phyloP scores from a whole-genome alignment of 1,140 invertebrate genomes.

The Drosophila mayri region DNA sequence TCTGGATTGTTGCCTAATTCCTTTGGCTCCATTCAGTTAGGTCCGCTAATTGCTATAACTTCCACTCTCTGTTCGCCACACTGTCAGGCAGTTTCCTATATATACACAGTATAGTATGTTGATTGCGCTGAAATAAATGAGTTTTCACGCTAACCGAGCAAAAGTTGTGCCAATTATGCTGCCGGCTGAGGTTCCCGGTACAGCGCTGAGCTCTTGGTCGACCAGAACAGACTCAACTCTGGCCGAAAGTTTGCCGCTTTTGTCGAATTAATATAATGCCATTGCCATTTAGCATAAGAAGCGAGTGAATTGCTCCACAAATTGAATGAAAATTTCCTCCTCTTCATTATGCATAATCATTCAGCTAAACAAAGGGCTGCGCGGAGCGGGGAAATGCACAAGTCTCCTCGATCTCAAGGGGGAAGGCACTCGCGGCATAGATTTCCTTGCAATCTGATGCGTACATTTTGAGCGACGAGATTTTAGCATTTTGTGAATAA shows the following conservation, averaged over 20 bases:
- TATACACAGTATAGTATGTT: slow-evolving; percentile 22
- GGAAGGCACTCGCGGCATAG: slow-evolving; percentile 3
- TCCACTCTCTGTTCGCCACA: slow-evolving; percentile 27
- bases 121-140: slow-evolving; percentile 59
- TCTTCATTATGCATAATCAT: slow-evolving; percentile 48
- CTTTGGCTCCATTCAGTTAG: slow-evolving; percentile 40
- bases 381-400: slow-evolving; percentile 5
- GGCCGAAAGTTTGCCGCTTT: slow-evolving; percentile 35
- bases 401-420: not conserved
- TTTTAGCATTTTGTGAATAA: slow-evolving; percentile 46
- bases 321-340: slow-evolving; percentile 42
- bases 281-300: slow-evolving; percentile 59
- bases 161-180: slow-evolving; percentile 57
- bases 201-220: slow-evolving; percentile 7
- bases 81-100: slow-evolving; percentile 5
- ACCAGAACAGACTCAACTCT: slow-evolving; percentile 8
- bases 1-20: slow-evolving; percentile 41
- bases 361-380: slow-evolving; percentile 20
- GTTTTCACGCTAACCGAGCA: slow-evolving; percentile 55
- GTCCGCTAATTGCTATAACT: slow-evolving; percentile 61
- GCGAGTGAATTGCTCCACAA: slow-evolving; percentile 53
- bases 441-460: slow-evolving; percentile 33
- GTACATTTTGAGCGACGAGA: slow-evolving; percentile 14
- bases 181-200: slow-evolving; percentile 12
- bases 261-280: slow-evolving; percentile 53